phyloP scores from a whole-genome alignment of 1,140 invertebrate species.

The Plutomurus gul region DNA sequence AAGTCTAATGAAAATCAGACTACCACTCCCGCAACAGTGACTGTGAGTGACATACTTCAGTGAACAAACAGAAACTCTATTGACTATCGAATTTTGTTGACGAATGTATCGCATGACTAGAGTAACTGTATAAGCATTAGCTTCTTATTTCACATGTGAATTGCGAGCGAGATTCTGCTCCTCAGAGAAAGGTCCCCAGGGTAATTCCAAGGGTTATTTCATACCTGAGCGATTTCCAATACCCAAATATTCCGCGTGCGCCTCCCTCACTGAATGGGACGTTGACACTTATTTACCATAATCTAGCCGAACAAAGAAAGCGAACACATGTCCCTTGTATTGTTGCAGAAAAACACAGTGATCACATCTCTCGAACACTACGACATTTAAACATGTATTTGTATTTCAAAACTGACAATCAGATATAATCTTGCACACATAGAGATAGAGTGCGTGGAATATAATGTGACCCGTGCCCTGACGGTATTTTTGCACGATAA shows the following conservation, averaged over 20 bases:
- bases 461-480: too few relatives aligned
- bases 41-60: background rate
- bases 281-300: slow-evolving; percentile 46
- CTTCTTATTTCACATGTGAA: slow-evolving; percentile 17
- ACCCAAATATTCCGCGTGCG: background rate
- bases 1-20: background rate
- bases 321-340: background rate
- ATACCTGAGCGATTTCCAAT: slow-evolving; percentile 39
- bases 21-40: background rate
- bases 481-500: too few relatives aligned
- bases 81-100: slow-evolving; percentile 13
- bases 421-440: too few relatives aligned
- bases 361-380: too few relatives aligned
- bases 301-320: slow-evolving; percentile 32
- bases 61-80: background rate
- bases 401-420: too few relatives aligned
- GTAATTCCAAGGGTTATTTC: slow-evolving; percentile 45
- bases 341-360: background rate
- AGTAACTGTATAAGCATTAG: background rate
- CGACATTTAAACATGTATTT: too few relatives aligned
- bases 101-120: background rate
- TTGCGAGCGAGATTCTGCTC: background rate
- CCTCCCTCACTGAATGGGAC: background rate
- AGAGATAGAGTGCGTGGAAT: too few relatives aligned
- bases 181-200: slow-evolving; percentile 15